Conservation (phyloP, 2,113 vertebrate genomes). For the Varanus salvator region DNA sequence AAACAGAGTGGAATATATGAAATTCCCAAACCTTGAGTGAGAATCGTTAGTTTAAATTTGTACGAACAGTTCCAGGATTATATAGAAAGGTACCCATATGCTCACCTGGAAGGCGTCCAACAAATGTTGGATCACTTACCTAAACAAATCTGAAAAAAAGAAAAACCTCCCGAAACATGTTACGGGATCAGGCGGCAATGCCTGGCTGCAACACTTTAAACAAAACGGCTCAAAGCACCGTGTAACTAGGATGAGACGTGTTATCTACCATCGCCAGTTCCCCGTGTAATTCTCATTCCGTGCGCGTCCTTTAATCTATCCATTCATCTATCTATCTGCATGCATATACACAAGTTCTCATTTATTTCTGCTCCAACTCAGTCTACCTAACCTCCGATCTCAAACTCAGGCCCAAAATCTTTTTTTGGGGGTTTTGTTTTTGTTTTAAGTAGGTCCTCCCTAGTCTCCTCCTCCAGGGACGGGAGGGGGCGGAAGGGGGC, state of each 20-base stretch:
- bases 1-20: neutral
- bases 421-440: constrained; percentile 7
- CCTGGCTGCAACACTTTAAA: neutral
- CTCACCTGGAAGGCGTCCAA: neutral
- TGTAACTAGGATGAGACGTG: neutral
- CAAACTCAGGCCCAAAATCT: neutral
- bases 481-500: constrained; percentile 64
- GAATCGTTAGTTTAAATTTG: neutral
- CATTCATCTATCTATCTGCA: neutral
- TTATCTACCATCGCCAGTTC: neutral
- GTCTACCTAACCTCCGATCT: constrained; percentile 38
- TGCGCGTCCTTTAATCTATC: neutral
- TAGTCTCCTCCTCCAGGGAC: constrained; percentile 79
- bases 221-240: neutral
- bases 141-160: neutral
- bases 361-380: constrained; percentile 42
- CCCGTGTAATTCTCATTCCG: neutral
- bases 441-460: constrained; percentile 69
- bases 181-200: neutral
- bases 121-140: too few relatives aligned
- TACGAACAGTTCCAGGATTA: neutral
- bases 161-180: neutral
- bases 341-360: neutral
- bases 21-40: neutral
- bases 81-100: neutral